Conservation (phyloP, 2,113 vertebrate species). For the Laterallus jamaicensis region DNA sequence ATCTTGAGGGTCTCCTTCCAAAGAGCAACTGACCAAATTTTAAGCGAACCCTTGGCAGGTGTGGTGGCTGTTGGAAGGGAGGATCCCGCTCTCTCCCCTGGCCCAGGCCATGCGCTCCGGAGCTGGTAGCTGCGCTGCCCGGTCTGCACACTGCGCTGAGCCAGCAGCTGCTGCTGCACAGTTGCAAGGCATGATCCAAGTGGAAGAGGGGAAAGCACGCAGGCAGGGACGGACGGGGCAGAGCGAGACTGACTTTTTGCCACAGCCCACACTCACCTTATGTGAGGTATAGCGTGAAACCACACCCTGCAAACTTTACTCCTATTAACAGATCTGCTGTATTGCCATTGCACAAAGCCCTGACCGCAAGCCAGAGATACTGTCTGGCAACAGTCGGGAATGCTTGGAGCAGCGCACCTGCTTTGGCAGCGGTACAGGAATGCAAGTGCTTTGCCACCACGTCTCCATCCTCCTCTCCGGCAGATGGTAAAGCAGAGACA, state of each 20-base stretch:
- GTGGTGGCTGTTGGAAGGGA: neutral
- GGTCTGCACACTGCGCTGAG: neutral
- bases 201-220: neutral
- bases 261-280: rapidly evolving
- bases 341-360: neutral
- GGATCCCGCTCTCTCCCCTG: neutral
- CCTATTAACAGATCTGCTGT: neutral
- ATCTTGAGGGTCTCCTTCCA: neutral
- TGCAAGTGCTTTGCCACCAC: neutral
- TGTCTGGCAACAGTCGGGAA: neutral
- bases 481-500: neutral
- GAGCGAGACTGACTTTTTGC: rapidly evolving
- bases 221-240: neutral
- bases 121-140: neutral
- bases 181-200: neutral
- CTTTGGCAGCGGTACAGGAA: neutral
- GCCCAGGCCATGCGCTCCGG: neutral
- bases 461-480: neutral
- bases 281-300: neutral
- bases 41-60: neutral
- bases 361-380: neutral
- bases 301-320: neutral
- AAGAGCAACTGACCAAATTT: neutral
- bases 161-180: neutral
- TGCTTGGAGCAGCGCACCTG: neutral